Evolutionary conservation across 2,797 vertebrate genomes (phyloP).

Genomic region (Pipistrellus kuhlii): DNA sequence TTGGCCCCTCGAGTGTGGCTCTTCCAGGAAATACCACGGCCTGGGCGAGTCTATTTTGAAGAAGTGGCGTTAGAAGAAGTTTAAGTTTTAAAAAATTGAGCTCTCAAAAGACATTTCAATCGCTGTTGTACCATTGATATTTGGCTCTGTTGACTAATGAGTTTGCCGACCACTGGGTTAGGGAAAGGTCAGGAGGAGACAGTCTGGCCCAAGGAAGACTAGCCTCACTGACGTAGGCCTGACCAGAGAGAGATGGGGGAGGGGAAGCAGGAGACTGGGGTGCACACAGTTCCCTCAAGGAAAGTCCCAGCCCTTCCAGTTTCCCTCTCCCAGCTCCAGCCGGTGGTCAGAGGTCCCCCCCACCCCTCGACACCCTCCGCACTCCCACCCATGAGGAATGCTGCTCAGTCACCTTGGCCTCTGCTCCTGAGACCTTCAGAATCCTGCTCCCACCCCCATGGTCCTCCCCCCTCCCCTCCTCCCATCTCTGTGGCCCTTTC

Average conservation of each 20-base stretch:
- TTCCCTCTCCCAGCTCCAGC: neutral
- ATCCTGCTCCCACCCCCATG: too few species aligned
- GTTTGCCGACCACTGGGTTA: neutral
- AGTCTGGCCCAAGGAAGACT: neutral
- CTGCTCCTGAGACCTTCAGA: neutral
- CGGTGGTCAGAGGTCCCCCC: neutral
- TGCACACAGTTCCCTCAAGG: neutral
- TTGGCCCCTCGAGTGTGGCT: too few species aligned
- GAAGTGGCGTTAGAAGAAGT: too few species aligned
- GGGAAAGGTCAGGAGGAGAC: neutral
- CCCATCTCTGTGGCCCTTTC: neutral
- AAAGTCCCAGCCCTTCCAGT: neutral
- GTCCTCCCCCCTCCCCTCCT: neutral
- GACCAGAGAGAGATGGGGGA: neutral
- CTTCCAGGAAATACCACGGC: too few species aligned
- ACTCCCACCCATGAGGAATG: too few species aligned
- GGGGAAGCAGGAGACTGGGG: neutral
- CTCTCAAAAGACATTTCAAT: too few species aligned
- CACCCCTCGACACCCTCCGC: neutral
- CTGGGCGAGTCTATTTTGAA: too few species aligned
- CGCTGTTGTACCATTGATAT: too few species aligned
- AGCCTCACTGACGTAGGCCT: neutral
- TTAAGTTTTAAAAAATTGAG: too few species aligned
- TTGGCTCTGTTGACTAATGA: too few species aligned
- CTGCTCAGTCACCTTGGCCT: neutral